Conservation (phyloP, 2,888 invertebrate genomes). For the Cetonia aurata region DNA sequence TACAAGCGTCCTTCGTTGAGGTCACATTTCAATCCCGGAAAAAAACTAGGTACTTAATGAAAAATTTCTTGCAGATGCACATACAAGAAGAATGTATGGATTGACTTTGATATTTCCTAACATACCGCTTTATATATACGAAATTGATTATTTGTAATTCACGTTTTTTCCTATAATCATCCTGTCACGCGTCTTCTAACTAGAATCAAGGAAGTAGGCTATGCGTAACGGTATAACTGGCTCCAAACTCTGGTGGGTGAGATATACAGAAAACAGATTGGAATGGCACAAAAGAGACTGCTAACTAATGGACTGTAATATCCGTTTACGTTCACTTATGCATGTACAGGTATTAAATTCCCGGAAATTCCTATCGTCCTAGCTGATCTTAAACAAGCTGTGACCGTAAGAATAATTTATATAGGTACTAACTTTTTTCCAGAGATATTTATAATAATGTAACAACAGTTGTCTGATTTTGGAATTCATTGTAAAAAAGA, state of each 20-base stretch:
- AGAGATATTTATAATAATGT: too few species aligned
- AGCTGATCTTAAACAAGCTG: too few species aligned
- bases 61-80: constrained; percentile 5
- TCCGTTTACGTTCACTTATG: constrained; percentile 8
- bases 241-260: not conserved
- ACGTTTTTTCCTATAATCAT: too few species aligned
- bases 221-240: constrained; percentile 27
- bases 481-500: too few species aligned
- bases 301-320: constrained; percentile 26
- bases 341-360: not conserved
- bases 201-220: constrained; percentile 24
- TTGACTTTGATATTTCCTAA: constrained; percentile 8
- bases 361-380: not conserved
- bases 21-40: constrained; percentile 6
- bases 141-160: too few species aligned
- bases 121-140: not conserved
- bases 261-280: constrained; percentile 27
- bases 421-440: too few species aligned
- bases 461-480: too few species aligned
- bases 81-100: not conserved
- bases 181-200: constrained; percentile 14
- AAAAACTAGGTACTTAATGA: constrained; percentile 7
- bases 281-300: constrained; percentile 20
- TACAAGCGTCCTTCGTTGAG: constrained; percentile 25
- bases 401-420: too few species aligned